A percentile compares a stretch with the other conserved stretches of the same genome.
These are phyloP conservation scores for Pampus argenteus DNA, from an alignment of 2,797 vertebrate species.

Conservation along the genomic window DNA sequence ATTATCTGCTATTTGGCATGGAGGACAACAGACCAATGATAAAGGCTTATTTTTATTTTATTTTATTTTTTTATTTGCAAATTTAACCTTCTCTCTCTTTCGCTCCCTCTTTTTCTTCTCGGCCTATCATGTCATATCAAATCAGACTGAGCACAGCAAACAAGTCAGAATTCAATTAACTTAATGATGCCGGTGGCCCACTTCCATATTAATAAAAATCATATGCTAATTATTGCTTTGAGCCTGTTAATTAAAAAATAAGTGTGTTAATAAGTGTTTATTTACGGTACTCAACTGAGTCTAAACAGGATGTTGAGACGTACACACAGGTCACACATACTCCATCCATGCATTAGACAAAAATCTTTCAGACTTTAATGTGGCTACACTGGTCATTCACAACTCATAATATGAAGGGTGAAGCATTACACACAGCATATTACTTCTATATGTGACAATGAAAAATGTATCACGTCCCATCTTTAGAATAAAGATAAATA, in stretches of 20 bases:
- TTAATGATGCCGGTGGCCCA: constrained; percentile 76
- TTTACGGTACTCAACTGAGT: constrained; percentile 51
- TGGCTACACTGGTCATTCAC: constrained; percentile 14
- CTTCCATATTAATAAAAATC: constrained; percentile 80
- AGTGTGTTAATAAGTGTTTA: constrained; percentile 71
- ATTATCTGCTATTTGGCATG: background rate
- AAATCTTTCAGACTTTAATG: constrained; percentile 44
- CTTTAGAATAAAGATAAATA: background rate
- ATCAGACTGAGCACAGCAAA: constrained; percentile 63
- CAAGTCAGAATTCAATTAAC: constrained; percentile 71
- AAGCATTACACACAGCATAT: too few relatives aligned
- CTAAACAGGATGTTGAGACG: constrained; percentile 25
- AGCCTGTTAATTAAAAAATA: constrained; percentile 77
- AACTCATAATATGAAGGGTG: background rate
- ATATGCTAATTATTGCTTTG: constrained; percentile 81
- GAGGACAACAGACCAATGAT: background rate
- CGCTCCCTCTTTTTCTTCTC: constrained; percentile 18
- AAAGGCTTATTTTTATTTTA: constrained; percentile 17
- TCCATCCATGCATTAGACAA: constrained; percentile 55
- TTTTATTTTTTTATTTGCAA: constrained; percentile 47
- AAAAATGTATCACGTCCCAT: background rate
- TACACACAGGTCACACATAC: constrained; percentile 47
- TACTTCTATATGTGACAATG: background rate
- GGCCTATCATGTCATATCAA: constrained; percentile 48
- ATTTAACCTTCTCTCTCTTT: constrained; percentile 47